Evolutionary conservation across 2,888 invertebrate genomes (phyloP), one percentile per base, ranked within the genome.

Genomic region (Atherix ibis): DNA sequence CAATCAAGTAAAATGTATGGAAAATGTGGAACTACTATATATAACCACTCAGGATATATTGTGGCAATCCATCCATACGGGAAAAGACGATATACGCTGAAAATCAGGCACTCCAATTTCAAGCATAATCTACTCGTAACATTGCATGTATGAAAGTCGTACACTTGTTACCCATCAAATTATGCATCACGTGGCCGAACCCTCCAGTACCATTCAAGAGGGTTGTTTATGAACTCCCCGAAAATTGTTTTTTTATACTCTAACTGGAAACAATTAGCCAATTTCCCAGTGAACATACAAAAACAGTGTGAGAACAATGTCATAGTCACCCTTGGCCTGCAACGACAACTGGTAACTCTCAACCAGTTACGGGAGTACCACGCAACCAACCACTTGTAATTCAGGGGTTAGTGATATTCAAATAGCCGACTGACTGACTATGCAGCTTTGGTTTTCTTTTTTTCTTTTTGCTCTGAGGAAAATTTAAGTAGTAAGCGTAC

Each of bases 141-240:
- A n/a, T n/a, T 30, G 30, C 35, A 29, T 24, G 31, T 25, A 29
- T 22, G 22, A 22, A 22, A 8, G 22, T 8, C 22, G 22, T 44
- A 41, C 46, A 46, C 46, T 48, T 47, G 45, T 46, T 45, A 47
- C 45, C 45, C 46, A 48, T 46, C 43, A 42, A 44, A 45, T 46
- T 45, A 48, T 46, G 40, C 41, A 44, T 46, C 47, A 46, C 47
- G 47, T 48, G 47, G 40, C 47, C 47, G 33, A 37, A 37, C 40
- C 38, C 40, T 40, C 31, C n/a, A n/a, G n/a, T n/a, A n/a, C 31
- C 34, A 38, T 34, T 40, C 38, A 34, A 36, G 38, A 40, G 36
- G 32, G 27, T 30, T 33, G 26, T 33, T 29, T 32, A 25, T 22
- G 28, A 18, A 15, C 27, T 32, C 29, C 34, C n/a, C n/a, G n/a